Conservation (phyloP, 1,140 invertebrate species). For the Pectinophora gossypiella region DNA sequence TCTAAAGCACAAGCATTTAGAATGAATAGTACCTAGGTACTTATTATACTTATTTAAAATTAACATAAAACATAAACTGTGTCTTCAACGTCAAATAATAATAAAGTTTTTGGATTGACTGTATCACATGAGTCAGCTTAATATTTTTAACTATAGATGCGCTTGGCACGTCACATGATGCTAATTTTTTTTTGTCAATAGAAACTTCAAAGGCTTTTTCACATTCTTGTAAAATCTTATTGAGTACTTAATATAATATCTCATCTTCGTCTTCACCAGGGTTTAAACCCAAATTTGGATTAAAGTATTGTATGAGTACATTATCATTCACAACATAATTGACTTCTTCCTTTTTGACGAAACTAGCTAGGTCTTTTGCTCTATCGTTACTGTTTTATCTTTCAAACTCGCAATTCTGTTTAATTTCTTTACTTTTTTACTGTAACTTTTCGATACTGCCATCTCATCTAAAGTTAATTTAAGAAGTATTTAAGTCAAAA, state of each 20-base stretch:
- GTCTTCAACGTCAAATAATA: background rate
- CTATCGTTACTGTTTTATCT: background rate
- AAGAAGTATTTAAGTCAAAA: no score
- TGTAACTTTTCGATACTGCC: background rate
- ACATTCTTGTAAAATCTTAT: slow-evolving; percentile 6
- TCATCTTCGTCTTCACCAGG: background rate
- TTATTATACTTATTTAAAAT: background rate
- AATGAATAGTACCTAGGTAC: no score
- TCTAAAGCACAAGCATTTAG: no score
- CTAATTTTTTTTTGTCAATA: background rate
- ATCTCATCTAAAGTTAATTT: background rate
- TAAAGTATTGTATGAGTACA: slow-evolving; percentile 3
- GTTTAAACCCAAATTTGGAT: background rate
- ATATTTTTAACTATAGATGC: slow-evolving; percentile 1
- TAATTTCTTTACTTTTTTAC: background rate
- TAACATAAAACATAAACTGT: background rate
- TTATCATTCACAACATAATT: background rate
- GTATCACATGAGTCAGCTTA: background rate
- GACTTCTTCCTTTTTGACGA: background rate
- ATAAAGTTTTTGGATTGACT: background rate
- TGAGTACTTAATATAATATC: no score
- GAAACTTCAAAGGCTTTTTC: background rate
- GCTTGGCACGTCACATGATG: background rate
- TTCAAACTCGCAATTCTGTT: background rate
- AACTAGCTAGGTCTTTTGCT: background rate